phyloP scores from a whole-genome alignment of 2,797 vertebrate genomes.

The Distichodus sexfasciatus region DNA sequence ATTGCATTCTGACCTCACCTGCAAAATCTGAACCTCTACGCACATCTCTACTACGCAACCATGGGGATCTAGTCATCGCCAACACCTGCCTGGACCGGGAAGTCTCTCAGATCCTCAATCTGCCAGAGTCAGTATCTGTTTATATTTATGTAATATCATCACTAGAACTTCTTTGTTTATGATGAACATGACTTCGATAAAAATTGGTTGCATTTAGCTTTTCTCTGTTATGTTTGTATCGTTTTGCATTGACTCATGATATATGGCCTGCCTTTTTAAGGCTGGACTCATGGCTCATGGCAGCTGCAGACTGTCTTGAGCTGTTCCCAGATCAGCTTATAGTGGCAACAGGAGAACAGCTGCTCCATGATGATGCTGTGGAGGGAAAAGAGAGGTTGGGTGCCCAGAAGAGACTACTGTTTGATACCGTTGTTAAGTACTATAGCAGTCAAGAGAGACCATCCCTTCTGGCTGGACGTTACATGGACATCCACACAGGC shows the following conservation, averaged over 20 bases:
- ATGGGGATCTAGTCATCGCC: constrained; percentile 79
- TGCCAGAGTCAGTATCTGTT: constrained; percentile 73
- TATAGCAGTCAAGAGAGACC: constrained; percentile 78
- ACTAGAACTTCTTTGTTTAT: no score
- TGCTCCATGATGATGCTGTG: constrained; percentile 61
- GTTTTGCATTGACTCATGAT: not conserved
- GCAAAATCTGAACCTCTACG: constrained; percentile 58
- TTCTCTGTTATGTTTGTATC: not conserved
- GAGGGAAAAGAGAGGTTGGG: constrained; percentile 50
- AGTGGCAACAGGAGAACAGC: constrained; percentile 77
- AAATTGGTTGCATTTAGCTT: not conserved
- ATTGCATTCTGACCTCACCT: constrained; percentile 78
- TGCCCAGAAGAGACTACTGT: constrained; percentile 79
- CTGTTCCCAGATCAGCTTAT: constrained; percentile 85
- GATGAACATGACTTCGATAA: no score
- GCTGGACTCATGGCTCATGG: constrained; percentile 78
- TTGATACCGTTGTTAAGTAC: constrained; percentile 82
- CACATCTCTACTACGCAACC: constrained; percentile 56
- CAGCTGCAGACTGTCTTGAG: constrained; percentile 83
- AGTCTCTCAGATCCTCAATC: constrained; percentile 69
- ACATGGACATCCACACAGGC: constrained; percentile 74
- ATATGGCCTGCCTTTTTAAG: no score
- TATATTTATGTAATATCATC: no score
- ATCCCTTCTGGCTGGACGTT: constrained; percentile 73
- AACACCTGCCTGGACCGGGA: constrained; percentile 85